Base-by-base conservation (phyloP, 2,888 invertebrate species). In the Dicroscelio sp. region DNA sequence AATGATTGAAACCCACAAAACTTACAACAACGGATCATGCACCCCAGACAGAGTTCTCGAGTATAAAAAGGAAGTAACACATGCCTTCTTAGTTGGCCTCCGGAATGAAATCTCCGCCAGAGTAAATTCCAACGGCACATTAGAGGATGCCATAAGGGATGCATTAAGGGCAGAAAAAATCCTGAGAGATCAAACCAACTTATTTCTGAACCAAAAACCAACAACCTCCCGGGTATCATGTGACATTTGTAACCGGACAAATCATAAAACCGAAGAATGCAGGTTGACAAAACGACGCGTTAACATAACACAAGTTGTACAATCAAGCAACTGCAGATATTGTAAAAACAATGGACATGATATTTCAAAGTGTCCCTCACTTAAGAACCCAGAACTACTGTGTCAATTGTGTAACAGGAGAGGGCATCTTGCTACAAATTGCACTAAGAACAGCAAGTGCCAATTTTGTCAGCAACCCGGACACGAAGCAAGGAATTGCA, bases 61-160 rank as follows among this genome's bases (percentile, higher is more conserved):
- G 38, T 31, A 43, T 2, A 31, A 65, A 25, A 23, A 43, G 3
- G 65, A 79, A 20, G 52, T 67, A 14, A 17, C 33, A 20, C 17
- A 33, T n/a, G 52, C 48, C 2, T 80, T 80, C 25, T 20, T 30
- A 2, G 8, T 80, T 12, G 80, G 80, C 1, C 67, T 80, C 52
- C 30, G 80, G 33, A n/a, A 20, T 6, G 80, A 80, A 30, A 80
- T 80, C 1, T 23, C 23, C 0, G 25, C 35, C 0, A n/a, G 17
- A 52, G 5, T 80, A 0, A 48, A 48, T 6, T 52, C 38, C 17
- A 31, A 25, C n/a, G 1, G 2, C 0, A 25, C 31, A 25, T 25
- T 80, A 1, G 52, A 80, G 14, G 20, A 5, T 1, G 60, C 60
- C 0, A 38, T 76, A 0, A 58, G 17, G 17, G 23, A 76, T 8